phyloP scores from a whole-genome alignment of 2,888 invertebrate species.

The Liopterus haemorrhoidalis region DNA sequence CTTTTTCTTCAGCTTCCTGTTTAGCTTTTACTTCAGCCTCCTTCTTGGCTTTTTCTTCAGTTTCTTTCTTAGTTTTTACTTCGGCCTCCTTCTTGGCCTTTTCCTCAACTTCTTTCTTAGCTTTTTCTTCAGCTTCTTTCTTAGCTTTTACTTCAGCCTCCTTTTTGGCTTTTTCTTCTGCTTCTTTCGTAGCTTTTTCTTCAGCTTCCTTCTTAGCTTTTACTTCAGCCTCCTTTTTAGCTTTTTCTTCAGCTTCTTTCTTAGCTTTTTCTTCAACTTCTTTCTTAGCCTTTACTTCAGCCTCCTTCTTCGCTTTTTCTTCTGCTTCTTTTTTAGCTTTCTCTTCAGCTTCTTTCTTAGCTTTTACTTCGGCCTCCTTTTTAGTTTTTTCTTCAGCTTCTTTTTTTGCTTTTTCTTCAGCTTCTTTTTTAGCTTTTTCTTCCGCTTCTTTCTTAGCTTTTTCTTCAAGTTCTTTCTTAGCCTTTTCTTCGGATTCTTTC shows the following conservation, averaged over 20 bases:
- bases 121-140: neutral
- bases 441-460: constrained; percentile 29
- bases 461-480: constrained; percentile 30
- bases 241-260: constrained; percentile 19
- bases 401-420: constrained; percentile 25
- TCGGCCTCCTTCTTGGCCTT: constrained; percentile 8
- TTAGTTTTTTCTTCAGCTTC: constrained; percentile 21
- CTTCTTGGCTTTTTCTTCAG: constrained; percentile 25
- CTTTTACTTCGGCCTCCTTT: constrained; percentile 26
- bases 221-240: constrained; percentile 17
- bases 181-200: constrained; percentile 16
- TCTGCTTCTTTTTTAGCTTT: constrained; percentile 29
- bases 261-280: constrained; percentile 24
- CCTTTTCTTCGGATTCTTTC: constrained; percentile 23
- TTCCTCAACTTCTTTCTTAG: constrained; percentile 20
- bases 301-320: constrained; percentile 21
- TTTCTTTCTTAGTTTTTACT: constrained; percentile 16
- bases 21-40: constrained; percentile 14
- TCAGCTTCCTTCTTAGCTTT: constrained; percentile 16
- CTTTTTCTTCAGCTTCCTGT: constrained; percentile 28
- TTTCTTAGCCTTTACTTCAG: constrained; percentile 9
- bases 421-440: constrained; percentile 29
- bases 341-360: constrained; percentile 23
- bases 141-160: constrained; percentile 15
- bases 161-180: constrained; percentile 17